Percentiles rank a stretch among this genome's conserved stretches.
phyloP scores from a whole-genome alignment of 2,888 invertebrate genomes.

The Elgonia sp. region DNA sequence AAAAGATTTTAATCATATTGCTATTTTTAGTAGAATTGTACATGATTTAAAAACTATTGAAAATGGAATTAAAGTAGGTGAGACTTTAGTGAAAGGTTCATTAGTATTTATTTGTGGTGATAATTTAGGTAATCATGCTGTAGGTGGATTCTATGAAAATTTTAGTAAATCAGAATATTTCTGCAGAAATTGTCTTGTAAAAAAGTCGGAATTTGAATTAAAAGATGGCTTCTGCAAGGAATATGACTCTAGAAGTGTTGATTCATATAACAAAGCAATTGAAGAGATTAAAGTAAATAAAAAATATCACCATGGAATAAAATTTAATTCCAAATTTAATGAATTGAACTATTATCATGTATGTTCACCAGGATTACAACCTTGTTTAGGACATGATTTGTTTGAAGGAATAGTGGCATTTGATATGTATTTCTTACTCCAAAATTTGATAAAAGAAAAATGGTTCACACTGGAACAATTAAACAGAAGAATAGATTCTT shows the following conservation, averaged over 20 bases:
- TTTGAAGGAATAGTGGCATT: constrained; percentile 66
- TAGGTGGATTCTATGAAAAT: constrained; percentile 82
- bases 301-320: constrained; percentile 60
- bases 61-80: constrained; percentile 73
- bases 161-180: constrained; percentile 74
- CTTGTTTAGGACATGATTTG: constrained; percentile 72
- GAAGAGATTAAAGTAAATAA: not conserved
- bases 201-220: not conserved
- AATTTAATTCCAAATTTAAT: constrained; percentile 75
- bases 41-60: constrained; percentile 78
- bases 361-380: constrained; percentile 68
- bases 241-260: constrained; percentile 8
- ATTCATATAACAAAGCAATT: constrained; percentile 12
- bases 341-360: constrained; percentile 68
- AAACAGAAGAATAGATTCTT: constrained; percentile 51
- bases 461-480: constrained; percentile 70
- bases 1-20: constrained; percentile 78
- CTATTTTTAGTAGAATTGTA: constrained; percentile 72
- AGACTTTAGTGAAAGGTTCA: constrained; percentile 76
- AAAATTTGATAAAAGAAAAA: constrained; percentile 57
- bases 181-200: constrained; percentile 54
- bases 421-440: constrained; percentile 56
- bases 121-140: constrained; percentile 77
- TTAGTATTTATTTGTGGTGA: constrained; percentile 76
- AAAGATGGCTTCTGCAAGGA: not conserved